phyloP scores from a whole-genome alignment of 2,113 vertebrate genomes.

The Solea senegalensis region DNA sequence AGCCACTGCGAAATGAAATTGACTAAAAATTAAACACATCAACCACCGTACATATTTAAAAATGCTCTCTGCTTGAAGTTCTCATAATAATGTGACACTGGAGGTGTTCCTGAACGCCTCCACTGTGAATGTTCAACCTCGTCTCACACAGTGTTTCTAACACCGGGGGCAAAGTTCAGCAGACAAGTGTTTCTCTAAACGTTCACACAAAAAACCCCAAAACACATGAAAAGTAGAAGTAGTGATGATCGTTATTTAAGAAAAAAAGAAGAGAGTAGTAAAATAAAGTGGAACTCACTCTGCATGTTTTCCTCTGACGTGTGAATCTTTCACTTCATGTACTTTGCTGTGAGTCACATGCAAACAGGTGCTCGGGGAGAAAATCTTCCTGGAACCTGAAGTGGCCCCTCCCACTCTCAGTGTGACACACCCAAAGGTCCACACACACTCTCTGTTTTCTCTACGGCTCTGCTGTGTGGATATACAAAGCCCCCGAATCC shows the following conservation, averaged over 20 bases:
- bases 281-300: constrained; percentile 52
- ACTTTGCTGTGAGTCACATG: constrained; percentile 20
- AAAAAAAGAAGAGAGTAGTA: background rate
- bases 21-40: too few species aligned
- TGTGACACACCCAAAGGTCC: constrained; percentile 42
- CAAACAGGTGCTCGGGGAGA: constrained; percentile 31
- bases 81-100: too few species aligned
- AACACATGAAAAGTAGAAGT: background rate
- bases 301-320: constrained; percentile 51
- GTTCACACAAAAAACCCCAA: too few species aligned
- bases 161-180: too few species aligned
- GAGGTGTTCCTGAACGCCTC: too few species aligned
- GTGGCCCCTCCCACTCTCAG: constrained; percentile 45
- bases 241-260: too few species aligned
- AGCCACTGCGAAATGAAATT: too few species aligned
- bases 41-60: too few species aligned
- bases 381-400: constrained; percentile 53
- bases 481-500: background rate
- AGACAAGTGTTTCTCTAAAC: too few species aligned
- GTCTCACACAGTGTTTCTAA: too few species aligned
- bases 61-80: too few species aligned
- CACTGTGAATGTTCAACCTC: too few species aligned
- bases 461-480: background rate
- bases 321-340: constrained; percentile 1
- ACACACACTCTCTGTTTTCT: background rate